phyloP scores from a whole-genome alignment of 2,888 invertebrate species.

The Eilema caniola region DNA sequence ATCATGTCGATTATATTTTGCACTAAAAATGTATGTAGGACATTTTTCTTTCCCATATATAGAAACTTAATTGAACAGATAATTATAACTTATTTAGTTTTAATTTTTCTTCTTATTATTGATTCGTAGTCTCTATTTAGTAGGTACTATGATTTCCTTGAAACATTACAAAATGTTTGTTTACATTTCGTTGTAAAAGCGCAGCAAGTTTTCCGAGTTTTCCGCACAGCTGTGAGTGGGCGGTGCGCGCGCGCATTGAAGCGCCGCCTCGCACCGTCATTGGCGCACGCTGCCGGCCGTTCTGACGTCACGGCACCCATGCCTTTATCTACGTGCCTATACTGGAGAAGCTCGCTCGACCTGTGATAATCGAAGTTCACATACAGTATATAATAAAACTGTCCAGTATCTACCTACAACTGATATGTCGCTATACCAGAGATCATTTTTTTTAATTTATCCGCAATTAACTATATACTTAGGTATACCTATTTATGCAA shows the following conservation, averaged over 20 bases:
- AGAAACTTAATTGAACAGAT: background rate
- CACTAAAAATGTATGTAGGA: background rate
- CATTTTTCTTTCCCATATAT: background rate
- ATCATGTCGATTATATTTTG: background rate
- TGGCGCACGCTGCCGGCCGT: conserved; percentile 75
- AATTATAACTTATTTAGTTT: background rate
- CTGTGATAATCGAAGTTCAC: conserved; percentile 52
- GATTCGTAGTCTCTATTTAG: background rate
- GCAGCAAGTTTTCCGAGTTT: conserved; percentile 73
- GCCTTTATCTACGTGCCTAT: conserved; percentile 65
- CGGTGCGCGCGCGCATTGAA: conserved; percentile 70
- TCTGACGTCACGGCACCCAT: conserved; percentile 80
- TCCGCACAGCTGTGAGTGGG: conserved; percentile 70
- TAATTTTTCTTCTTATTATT: background rate
- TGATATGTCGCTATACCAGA: background rate
- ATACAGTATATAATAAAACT: conserved; percentile 29
- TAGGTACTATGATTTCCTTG: background rate
- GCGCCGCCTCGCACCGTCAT: conserved; percentile 78
- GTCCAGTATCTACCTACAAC: conserved; percentile 19
- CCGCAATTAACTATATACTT: no score
- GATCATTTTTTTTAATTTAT: no score
- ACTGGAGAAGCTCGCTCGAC: conserved; percentile 59
- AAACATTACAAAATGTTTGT: conserved; percentile 13
- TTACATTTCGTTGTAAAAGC: conserved; percentile 18
- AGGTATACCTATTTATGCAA: background rate